Percentiles rank a stretch among this genome's conserved stretches.
These are phyloP conservation scores for Eupsittula cactorum DNA, from an alignment of 2,113 vertebrate genomes.

Conservation along the genomic window DNA sequence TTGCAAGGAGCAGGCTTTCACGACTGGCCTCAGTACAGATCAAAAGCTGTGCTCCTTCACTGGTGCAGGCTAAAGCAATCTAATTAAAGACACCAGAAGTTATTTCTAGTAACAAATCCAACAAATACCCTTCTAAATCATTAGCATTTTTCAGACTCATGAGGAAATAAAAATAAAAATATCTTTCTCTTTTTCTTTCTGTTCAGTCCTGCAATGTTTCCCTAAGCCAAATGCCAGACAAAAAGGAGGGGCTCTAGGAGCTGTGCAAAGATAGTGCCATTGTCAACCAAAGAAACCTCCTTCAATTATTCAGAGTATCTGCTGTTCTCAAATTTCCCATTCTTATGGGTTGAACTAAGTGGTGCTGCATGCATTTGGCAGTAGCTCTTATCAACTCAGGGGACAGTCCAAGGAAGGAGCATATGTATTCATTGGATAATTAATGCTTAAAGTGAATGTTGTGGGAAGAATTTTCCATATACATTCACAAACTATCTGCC, in stretches of 20 bases:
- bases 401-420: not conserved
- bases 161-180: not conserved
- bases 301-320: constrained; percentile 72
- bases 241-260: not conserved
- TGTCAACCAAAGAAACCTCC: constrained; percentile 41
- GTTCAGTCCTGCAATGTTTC: not conserved
- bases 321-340: constrained; percentile 43
- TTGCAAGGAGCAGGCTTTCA: not conserved
- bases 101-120: constrained; percentile 3
- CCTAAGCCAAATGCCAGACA: not conserved
- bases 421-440: not conserved
- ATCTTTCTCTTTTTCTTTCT: not conserved
- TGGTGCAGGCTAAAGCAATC: not conserved
- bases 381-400: not conserved
- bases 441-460: not conserved
- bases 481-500: not conserved
- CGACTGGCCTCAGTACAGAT: not conserved
- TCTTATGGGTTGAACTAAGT: constrained; percentile 30
- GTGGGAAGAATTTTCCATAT: not conserved
- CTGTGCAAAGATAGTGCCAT: constrained; percentile 50
- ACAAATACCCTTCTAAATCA: not conserved
- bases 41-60: not conserved
- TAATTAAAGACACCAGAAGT: not conserved
- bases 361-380: not conserved
- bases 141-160: not conserved